A percentile compares a stretch with the other conserved stretches of the same genome.
Conservation (phyloP, 2,113 vertebrate genomes). For the Percina caprodes region DNA sequence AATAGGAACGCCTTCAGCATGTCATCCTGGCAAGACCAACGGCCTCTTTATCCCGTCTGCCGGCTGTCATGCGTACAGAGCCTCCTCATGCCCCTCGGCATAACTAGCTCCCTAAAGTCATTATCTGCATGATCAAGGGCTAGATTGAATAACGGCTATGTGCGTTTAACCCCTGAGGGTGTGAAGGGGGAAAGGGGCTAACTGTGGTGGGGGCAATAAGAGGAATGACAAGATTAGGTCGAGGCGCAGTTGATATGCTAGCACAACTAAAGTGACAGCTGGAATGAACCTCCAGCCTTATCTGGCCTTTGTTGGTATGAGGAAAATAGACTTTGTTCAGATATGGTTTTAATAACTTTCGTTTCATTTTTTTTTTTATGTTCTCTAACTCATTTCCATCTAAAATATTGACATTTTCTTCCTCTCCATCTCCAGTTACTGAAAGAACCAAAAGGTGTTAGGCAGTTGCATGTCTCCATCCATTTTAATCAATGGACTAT, state of each 20-base stretch:
- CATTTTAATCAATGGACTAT: background rate
- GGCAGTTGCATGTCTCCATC: background rate
- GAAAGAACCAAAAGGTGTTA: background rate
- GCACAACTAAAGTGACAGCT: conserved; percentile 37
- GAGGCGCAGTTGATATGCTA: conserved; percentile 6
- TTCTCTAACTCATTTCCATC: background rate
- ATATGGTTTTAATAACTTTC: background rate
- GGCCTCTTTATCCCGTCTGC: conserved; percentile 67
- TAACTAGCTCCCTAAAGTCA: conserved; percentile 72
- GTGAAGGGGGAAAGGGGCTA: conserved; percentile 52
- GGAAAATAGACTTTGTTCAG: background rate
- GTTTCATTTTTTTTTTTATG: background rate
- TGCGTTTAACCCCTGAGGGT: conserved; percentile 70
- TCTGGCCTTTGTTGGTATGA: conserved; percentile 24
- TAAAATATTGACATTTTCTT: conserved; percentile 3
- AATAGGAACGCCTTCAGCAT: conserved; percentile 22
- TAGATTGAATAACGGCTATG: conserved; percentile 71
- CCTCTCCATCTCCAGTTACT: background rate
- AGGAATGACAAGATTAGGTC: conserved; percentile 51
- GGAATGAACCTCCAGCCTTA: conserved; percentile 27
- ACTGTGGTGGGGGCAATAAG: background rate
- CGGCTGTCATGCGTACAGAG: conserved; percentile 58
- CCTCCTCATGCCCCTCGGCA: conserved; percentile 44
- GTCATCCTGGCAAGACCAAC: conserved; percentile 29
- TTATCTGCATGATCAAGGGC: conserved; percentile 76